phyloP scores from a whole-genome alignment of 2,797 vertebrate genomes.

The Oceanodroma leucorhoa region DNA sequence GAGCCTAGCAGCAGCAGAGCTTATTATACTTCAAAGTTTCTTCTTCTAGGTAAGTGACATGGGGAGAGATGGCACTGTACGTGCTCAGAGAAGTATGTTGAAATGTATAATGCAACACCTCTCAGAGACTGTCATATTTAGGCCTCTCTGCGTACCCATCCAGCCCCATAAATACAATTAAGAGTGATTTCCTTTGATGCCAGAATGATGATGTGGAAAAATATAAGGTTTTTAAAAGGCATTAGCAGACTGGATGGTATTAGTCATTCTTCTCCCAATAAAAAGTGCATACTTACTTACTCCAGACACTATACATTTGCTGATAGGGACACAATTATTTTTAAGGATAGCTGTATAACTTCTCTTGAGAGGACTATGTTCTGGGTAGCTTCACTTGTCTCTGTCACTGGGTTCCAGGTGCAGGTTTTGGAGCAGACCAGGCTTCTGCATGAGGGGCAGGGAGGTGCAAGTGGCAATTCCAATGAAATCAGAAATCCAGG shows the following conservation, averaged over 20 bases:
- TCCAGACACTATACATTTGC: not conserved
- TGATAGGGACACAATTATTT: not conserved
- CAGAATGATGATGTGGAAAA: not conserved
- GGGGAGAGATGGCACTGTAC: not conserved
- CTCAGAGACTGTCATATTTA: not conserved
- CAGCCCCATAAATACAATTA: not conserved
- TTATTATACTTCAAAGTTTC: slow-evolving; percentile 12
- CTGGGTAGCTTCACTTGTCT: not conserved
- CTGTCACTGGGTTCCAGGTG: not conserved
- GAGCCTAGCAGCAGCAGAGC: not conserved
- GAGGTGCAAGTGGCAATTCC: not conserved
- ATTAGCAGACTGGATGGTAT: not conserved
- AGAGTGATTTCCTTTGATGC: not conserved
- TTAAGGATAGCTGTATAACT: not conserved
- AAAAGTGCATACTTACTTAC: not conserved
- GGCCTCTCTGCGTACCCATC: not conserved
- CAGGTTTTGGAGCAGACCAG: not conserved
- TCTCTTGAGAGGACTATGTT: not conserved
- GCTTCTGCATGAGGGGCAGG: not conserved
- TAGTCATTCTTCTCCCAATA: not conserved
- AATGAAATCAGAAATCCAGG: not conserved
- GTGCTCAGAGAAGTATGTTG: not conserved
- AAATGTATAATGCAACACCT: not conserved
- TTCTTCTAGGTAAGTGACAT: not conserved
- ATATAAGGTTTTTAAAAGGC: not conserved